phyloP scores from a whole-genome alignment of 35 echinoderm and acorn worm genomes.

The Strongylocentrotus purpuratus region DNA sequence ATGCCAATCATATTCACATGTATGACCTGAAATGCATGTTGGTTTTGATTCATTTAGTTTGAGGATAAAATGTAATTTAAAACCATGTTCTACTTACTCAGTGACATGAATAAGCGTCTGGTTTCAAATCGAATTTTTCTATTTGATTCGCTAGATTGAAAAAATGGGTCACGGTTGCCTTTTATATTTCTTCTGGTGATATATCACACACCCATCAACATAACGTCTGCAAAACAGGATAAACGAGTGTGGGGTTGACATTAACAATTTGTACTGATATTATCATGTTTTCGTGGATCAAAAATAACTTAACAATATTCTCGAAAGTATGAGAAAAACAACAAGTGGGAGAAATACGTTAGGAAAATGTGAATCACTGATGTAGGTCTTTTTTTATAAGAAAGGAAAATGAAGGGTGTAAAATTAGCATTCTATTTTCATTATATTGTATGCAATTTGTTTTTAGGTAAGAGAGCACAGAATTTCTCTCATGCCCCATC shows the following conservation, averaged over 20 bases:
- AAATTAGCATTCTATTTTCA: no score
- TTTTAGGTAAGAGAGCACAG: no score
- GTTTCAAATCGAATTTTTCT: not conserved
- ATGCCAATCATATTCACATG: not conserved
- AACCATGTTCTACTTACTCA: not conserved
- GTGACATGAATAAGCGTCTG: slow-evolving; percentile 1
- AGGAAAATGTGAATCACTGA: no score
- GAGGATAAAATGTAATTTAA: not conserved
- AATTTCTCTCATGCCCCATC: no score
- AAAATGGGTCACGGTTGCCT: not conserved
- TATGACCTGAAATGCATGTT: not conserved
- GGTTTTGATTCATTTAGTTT: not conserved
- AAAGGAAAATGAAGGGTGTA: no score
- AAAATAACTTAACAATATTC: not conserved
- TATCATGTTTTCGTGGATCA: not conserved
- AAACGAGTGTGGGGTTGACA: not conserved
- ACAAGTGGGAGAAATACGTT: not conserved
- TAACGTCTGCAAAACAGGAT: not conserved
- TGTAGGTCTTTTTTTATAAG: no score
- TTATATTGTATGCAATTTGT: no score
- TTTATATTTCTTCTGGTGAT: not conserved
- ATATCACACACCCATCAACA: not conserved
- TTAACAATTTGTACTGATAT: no score
- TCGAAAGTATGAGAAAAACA: not conserved
- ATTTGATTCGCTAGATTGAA: not conserved